phyloP scores from a whole-genome alignment of 2,113 vertebrate genomes.

The cattle (Bos taurus) region DNA sequence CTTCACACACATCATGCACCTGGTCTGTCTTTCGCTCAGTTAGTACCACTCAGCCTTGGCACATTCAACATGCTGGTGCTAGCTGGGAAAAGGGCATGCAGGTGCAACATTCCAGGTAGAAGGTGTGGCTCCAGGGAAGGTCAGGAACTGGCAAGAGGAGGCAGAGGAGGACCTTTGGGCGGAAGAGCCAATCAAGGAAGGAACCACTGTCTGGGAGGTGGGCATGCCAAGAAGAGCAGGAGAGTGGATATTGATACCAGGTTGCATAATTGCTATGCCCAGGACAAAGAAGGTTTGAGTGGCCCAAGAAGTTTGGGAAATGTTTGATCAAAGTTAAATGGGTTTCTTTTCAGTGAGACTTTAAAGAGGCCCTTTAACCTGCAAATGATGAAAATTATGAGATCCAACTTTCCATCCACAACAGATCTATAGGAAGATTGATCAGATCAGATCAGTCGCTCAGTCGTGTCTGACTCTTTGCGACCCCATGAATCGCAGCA shows the following conservation, averaged over 20 bases:
- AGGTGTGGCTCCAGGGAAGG: background rate
- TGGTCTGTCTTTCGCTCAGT: accelerated
- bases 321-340: conserved; percentile 4
- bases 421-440: background rate
- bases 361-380: background rate
- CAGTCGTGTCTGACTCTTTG: too few species aligned
- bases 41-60: background rate
- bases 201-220: background rate
- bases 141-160: background rate
- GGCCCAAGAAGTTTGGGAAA: background rate
- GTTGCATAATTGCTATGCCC: background rate
- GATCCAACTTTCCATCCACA: background rate
- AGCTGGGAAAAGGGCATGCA: background rate
- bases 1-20: background rate
- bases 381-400: background rate
- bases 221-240: background rate
- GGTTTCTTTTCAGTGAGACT: background rate
- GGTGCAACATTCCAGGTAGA: background rate
- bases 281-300: background rate
- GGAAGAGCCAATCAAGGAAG: background rate
- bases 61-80: background rate
- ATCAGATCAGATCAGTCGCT: too few species aligned
- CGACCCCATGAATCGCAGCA: too few species aligned
- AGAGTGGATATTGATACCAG: background rate
- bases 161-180: background rate